Evolutionary conservation across 2,113 vertebrate genomes (phyloP), one percentile per base, ranked within the genome.

Genomic region (Eubucco bourcierii): DNA sequence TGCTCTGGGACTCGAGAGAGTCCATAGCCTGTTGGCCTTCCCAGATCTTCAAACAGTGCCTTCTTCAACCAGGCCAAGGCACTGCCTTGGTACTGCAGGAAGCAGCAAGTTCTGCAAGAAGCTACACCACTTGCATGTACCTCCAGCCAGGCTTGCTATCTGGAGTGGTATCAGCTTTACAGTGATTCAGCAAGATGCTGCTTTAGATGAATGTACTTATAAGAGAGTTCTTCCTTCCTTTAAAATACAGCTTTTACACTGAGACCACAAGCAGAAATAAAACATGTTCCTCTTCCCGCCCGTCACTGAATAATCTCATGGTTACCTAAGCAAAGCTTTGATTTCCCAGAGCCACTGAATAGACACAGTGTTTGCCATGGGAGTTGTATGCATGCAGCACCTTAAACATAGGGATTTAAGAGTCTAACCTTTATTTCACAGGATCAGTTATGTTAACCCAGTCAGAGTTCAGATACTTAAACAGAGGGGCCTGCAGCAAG

Each of bases 61-160:
- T 80, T 39, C 11, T 52, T 79, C 1, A 3, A 25, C 16, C 3
- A 6, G 34, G 9, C 34, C 28, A 80, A 61, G 67, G 25, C 21
- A 1, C 55, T 46, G 33, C 29, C n/a, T 37, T 66, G 27, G 18
- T 70, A 29, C 39, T 66, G 39, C 65, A 44, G 29, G 47, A 80
- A 80, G 66, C 4, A 66, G 55, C 56, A 80, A 33, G 23, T 1
- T 1, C 67, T 76, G n/a, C n/a, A 78, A 31, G 8, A 13, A 0
- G 0, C 41, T 46, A 1, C 39, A 50, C 15, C 44, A 18, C n/a
- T 56, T 56, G 18, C 33, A 53, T 0, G 2, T 70, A 47, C 47
- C 29, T 82, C 60, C 58, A 73, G 12, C 24, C 59, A 84, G 41
- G 34, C 37, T 63, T 63, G 56, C 58, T 53, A 55, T 56, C 17